Conservation (phyloP, 2,797 vertebrate species). For the Acanthurus tractus region DNA sequence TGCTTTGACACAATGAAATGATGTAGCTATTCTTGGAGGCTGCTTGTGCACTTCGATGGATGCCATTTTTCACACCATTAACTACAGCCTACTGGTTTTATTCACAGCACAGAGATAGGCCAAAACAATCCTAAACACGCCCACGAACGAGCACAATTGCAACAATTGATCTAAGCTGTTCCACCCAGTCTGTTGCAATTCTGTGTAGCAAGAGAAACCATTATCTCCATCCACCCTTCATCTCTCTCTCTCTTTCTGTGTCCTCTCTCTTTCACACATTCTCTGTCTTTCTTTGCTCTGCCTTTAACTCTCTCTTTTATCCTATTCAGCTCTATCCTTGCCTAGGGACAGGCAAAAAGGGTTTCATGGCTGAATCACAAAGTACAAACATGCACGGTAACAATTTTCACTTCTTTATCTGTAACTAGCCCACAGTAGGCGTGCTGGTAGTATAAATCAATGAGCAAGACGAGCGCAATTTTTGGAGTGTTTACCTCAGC, state of each 20-base stretch:
- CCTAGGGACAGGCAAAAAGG: conserved; percentile 48
- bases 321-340: conserved; percentile 47
- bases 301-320: conserved; percentile 45
- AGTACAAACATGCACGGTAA: conserved; percentile 51
- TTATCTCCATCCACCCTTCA: conserved; percentile 72
- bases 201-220: conserved; percentile 69
- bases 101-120: conserved; percentile 81
- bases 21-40: conserved; percentile 82
- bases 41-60: conserved; percentile 74
- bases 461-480: conserved; percentile 63
- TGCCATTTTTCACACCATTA: conserved; percentile 86
- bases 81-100: conserved; percentile 85
- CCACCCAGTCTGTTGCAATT: conserved; percentile 75
- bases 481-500: conserved; percentile 76
- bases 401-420: conserved; percentile 39
- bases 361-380: conserved; percentile 49
- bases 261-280: conserved; percentile 30
- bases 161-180: conserved; percentile 83
- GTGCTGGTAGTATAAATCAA: conserved; percentile 69
- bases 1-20: conserved; percentile 81
- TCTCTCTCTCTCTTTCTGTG: conserved; percentile 33
- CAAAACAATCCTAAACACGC: conserved; percentile 82
- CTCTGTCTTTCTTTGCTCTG: conserved; percentile 41
- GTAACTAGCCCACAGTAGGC: conserved; percentile 49
- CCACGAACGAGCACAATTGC: conserved; percentile 79